Base-by-base conservation (phyloP, 2,797 vertebrate genomes). In the Rhinella marina region DNA sequence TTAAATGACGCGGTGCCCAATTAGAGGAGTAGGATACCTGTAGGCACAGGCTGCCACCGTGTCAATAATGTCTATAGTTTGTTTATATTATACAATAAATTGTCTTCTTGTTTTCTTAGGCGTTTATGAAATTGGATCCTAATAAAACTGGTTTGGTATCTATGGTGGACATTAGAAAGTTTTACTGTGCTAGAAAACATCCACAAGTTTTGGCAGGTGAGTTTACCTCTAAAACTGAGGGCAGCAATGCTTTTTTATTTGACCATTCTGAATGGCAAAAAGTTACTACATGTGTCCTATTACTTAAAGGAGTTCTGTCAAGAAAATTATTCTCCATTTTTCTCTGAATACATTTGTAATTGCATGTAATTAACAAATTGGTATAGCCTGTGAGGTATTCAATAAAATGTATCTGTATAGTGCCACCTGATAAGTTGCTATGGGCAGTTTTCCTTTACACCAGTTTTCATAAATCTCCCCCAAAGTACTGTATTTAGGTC, bases 111-210 rank as follows among this genome's bases (percentile, higher is more conserved):
- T 91, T 76, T 77, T 61, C 87, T 79, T 84, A 96, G 95, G 95
- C 92, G 79, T 96, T 94, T 85, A 94, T 95, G 94, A 96, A 96
- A 92, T 87, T 96, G 68, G 94, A 96, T 91, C 95, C 95, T 90
- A 94, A 84, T 90, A 96, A 95, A 93, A 94, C 93, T 77, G 94
- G 95, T 68, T 90, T 66, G 0, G 92, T 94, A 21, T 83, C 93
- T 89, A 61, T 95, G 86, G 91, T 86, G 86, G 91, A 95, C 82
- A 91, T 96, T 89, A 93, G 88, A 85, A 96, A 96, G 91, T 95
- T 93, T 90, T 96, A 95, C 68, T 94, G 93, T 90, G 93, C 94
- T 57, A 96, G 93, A 91, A 94, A 93, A 90, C 94, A 95, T 87
- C 94, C 94, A 87, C 91, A 92, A 85, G 93, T 95, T 61, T 66